phyloP scores from a whole-genome alignment of 2,797 vertebrate genomes.

The Phaenicophaeus curvirostris region DNA sequence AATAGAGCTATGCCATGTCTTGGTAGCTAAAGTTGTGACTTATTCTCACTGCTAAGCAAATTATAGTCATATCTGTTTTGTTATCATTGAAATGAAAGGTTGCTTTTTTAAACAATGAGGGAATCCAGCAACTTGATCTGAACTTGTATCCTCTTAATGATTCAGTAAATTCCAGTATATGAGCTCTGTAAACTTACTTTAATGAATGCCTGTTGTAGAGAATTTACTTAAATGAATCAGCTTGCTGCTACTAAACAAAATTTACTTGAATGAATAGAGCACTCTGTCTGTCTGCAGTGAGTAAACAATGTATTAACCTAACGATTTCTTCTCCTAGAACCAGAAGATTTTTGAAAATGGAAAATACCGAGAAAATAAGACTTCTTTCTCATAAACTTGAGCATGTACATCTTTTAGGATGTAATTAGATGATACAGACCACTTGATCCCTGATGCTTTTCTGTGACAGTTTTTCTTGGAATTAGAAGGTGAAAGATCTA shows the following conservation, averaged over 20 bases:
- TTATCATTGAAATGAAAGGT: background rate
- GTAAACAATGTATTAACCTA: background rate
- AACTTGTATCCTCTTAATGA: background rate
- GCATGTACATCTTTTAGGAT: constrained; percentile 7
- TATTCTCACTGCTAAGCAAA: constrained; percentile 12
- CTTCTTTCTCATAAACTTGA: constrained; percentile 23
- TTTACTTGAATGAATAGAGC: constrained; percentile 5
- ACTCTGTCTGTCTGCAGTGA: background rate
- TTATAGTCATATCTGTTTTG: background rate
- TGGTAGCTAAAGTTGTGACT: background rate
- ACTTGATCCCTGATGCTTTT: constrained; percentile 48
- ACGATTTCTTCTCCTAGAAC: background rate
- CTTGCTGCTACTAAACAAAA: background rate
- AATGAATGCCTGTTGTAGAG: background rate
- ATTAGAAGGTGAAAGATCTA: constrained; percentile 49
- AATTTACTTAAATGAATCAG: constrained; percentile 23
- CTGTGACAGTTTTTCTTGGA: constrained; percentile 31
- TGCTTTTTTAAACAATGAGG: background rate
- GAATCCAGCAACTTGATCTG: constrained; percentile 11
- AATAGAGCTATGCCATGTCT: background rate
- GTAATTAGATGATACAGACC: constrained; percentile 23
- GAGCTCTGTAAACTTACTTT: background rate
- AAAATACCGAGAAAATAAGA: constrained; percentile 18
- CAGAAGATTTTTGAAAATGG: background rate
- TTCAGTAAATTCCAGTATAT: constrained; percentile 16